These are phyloP conservation scores for Balaenoptera acutorostrata DNA, from an alignment of 2,113 vertebrate genomes.

Conservation along the genomic window DNA sequence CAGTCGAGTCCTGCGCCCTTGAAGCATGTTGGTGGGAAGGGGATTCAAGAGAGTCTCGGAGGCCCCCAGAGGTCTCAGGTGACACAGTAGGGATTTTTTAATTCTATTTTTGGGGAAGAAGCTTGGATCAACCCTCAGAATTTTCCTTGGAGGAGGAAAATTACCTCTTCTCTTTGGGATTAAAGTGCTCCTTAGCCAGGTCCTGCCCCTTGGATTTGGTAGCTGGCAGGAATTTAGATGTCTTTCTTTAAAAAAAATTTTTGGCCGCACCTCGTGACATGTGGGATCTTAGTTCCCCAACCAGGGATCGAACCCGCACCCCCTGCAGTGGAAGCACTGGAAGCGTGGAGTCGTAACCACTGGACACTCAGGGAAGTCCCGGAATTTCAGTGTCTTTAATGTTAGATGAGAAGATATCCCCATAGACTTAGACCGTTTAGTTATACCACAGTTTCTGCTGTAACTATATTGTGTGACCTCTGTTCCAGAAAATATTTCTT, in stretches of 20 bases:
- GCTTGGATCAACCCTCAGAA: background rate
- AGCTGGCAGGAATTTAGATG: background rate
- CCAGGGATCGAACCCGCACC: too few species aligned
- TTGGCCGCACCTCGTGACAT: too few species aligned
- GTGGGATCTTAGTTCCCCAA: too few species aligned
- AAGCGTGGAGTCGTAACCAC: too few species aligned
- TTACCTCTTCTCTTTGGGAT: background rate
- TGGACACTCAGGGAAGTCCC: too few species aligned
- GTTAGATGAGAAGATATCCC: background rate
- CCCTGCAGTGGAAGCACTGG: too few species aligned
- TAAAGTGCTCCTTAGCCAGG: background rate
- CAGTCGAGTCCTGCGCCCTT: background rate
- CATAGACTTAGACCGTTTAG: background rate
- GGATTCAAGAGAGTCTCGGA: background rate
- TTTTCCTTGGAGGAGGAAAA: background rate
- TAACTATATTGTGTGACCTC: background rate
- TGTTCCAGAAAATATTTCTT: background rate
- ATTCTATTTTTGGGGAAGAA: background rate
- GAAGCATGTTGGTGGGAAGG: background rate
- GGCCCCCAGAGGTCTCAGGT: background rate
- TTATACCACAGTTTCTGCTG: background rate
- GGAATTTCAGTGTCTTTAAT: background rate
- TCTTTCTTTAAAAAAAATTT: too few species aligned
- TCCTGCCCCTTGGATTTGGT: background rate
- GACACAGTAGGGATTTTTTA: background rate